Evolutionary conservation across 2,888 invertebrate genomes (phyloP).

Genomic region (Argyresthia albistria): DNA sequence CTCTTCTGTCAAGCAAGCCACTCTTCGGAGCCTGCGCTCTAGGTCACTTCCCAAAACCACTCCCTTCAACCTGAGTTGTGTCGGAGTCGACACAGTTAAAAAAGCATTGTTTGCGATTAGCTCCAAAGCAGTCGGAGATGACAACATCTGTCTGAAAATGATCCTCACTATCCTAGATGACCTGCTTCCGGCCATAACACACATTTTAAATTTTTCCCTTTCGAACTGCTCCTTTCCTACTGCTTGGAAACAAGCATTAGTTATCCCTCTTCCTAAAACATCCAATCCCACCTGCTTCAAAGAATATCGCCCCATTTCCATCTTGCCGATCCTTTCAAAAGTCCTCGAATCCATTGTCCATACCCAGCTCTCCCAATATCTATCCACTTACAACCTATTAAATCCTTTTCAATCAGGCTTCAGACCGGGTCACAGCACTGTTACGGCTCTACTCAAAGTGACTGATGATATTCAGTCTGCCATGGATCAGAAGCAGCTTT

Average conservation of each 20-base stretch:
- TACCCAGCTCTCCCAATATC: neutral
- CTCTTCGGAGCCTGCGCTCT: neutral
- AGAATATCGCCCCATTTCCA: slow-evolving; percentile 11
- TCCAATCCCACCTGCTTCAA: slow-evolving; percentile 5
- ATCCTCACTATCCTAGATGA: neutral
- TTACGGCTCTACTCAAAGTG: slow-evolving; percentile 6
- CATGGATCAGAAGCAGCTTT: neutral
- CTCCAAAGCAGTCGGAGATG: slow-evolving; percentile 12
- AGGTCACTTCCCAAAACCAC: neutral
- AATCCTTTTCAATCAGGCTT: slow-evolving; percentile 9
- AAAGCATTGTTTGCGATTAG: slow-evolving; percentile 8
- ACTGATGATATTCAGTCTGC: slow-evolving; percentile 5
- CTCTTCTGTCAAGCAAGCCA: neutral
- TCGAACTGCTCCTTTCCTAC: slow-evolving; percentile 7
- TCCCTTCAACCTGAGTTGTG: neutral
- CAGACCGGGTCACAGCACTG: slow-evolving; percentile 7
- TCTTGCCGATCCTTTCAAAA: slow-evolving; percentile 10
- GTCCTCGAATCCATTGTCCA: slow-evolving; percentile 7
- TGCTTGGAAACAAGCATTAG: slow-evolving; percentile 6
- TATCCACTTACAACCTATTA: neutral
- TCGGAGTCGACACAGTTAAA: slow-evolving; percentile 9
- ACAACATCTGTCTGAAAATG: slow-evolving; percentile 6
- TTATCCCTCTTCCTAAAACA: slow-evolving; percentile 11
- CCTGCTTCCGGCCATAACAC: neutral
- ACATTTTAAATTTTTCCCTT: slow-evolving; percentile 11